Percentiles rank a stretch among this genome's conserved stretches.
Evolutionary conservation across 2,888 invertebrate genomes (phyloP).

Genomic region (Nephrotoma guestfalica): DNA sequence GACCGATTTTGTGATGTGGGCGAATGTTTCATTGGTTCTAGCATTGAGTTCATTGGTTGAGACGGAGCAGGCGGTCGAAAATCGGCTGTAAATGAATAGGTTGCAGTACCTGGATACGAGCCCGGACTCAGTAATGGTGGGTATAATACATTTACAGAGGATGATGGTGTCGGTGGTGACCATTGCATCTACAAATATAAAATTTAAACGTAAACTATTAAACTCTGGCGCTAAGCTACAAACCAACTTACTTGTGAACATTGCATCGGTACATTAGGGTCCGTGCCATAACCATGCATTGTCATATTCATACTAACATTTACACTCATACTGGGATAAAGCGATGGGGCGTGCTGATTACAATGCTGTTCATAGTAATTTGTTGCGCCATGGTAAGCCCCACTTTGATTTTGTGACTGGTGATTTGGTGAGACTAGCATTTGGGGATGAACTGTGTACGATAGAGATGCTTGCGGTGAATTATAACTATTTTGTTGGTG

Average conservation of each 20-base stretch:
- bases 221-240: not conserved
- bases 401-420: conserved; percentile 15
- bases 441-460: conserved; percentile 41
- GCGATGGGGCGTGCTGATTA: conserved; percentile 30
- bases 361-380: conserved; percentile 27
- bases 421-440: conserved; percentile 46
- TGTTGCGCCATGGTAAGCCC: conserved; percentile 9
- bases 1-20: conserved; percentile 24
- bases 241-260: conserved; percentile 48
- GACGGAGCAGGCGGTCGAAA: conserved; percentile 43
- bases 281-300: conserved; percentile 57
- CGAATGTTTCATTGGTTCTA: conserved; percentile 19
- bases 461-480: conserved; percentile 35
- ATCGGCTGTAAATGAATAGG: conserved; percentile 73
- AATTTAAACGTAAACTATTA: conserved; percentile 2
- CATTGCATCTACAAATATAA: conserved; percentile 47
- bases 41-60: conserved; percentile 36
- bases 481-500: conserved; percentile 20
- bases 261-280: conserved; percentile 31
- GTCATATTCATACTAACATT: conserved; percentile 96
- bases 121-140: conserved; percentile 52
- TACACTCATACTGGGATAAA: conserved; percentile 89
- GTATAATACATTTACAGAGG: conserved; percentile 48
- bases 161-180: conserved; percentile 47
- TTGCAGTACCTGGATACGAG: conserved; percentile 50